A percentile compares a stretch with the other conserved stretches of the same genome.
These are phyloP conservation scores for Pseudomyrmex pallidus DNA, from an alignment of 1,140 invertebrate species.

Conservation along the genomic window DNA sequence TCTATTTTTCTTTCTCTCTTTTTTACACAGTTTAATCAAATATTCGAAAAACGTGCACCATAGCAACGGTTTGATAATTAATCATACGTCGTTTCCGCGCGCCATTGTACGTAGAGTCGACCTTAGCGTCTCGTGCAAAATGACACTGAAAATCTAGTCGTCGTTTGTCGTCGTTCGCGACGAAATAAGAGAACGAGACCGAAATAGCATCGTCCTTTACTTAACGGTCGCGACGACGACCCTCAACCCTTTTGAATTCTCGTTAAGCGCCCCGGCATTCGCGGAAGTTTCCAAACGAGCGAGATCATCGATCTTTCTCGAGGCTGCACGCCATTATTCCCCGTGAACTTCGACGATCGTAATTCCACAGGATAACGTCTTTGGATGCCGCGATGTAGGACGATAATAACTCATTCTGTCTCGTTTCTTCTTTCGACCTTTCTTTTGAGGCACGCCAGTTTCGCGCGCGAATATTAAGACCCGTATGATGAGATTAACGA, in stretches of 20 bases:
- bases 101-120: conserved; percentile 1
- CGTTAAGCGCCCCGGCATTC: conserved; percentile 49
- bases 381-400: conserved; percentile 34
- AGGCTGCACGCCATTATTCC: conserved; percentile 47
- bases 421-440: conserved; percentile 43
- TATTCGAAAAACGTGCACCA: conserved; percentile 25
- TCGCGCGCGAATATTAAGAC: conserved; percentile 38
- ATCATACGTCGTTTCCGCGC: conserved; percentile 32
- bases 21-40: background rate
- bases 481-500: conserved; percentile 32
- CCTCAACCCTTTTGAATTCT: conserved; percentile 57
- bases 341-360: conserved; percentile 51
- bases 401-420: conserved; percentile 63
- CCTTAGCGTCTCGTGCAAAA: background rate
- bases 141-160: background rate
- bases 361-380: conserved; percentile 52
- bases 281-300: conserved; percentile 58
- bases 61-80: conserved; percentile 30
- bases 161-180: conserved; percentile 57
- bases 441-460: conserved; percentile 2
- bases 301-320: conserved; percentile 63
- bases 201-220: conserved; percentile 71
- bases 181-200: conserved; percentile 48
- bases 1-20: too few relatives aligned
- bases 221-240: conserved; percentile 65